Base-by-base conservation (phyloP, 2,888 invertebrate genomes). In the Caenorhabditis imperialis region DNA sequence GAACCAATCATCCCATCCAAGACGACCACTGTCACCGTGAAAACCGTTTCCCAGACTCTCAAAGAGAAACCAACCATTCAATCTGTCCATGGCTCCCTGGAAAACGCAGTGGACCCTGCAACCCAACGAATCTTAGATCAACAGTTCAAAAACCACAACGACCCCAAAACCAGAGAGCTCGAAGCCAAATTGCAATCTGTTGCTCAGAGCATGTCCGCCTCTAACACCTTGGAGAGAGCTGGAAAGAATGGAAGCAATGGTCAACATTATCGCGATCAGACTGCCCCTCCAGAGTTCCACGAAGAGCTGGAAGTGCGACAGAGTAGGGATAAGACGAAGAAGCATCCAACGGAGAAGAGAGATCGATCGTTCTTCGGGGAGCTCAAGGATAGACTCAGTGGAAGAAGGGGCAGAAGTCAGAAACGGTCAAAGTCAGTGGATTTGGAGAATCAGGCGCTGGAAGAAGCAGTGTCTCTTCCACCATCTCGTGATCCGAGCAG, bases 351-450 rank as follows among this genome's bases (percentile, higher is more conserved):
- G 0, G 78, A 77, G 40, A 82, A 82, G 48, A 70, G 86, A 16
- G 83, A 84, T 33, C 76, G 82, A 10, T 86, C 86, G 12, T 87
- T 87, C 76, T 87, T 87, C 50, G 86, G 83, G 14, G 83, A 86
- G 27, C 73, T 87, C 12, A 74, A 79, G 47, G 82, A 83, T 22
- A 75, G 86, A 50, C 67, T 88, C 20, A 82, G 84, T 71, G 83
- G 86, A 33, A 65, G 83, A 37, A 51, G 74, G 35, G 67, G 65
- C 12, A 73, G 74, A 48, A 60, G 65, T 47, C 76, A 79, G 40
- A 75, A 81, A 33, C 71, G 78, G 35, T 81, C 86, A 14, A 85
- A 83, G 38, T 85, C 85, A 40, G 62, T 83, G 7, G 85, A 85
- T 62, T 55, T 78, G 18, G 74, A 75, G 7, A 75, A 78, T 57